These are phyloP conservation scores for Cryptocephalus primarius DNA, from an alignment of 2,888 invertebrate species.

Conservation along the genomic window DNA sequence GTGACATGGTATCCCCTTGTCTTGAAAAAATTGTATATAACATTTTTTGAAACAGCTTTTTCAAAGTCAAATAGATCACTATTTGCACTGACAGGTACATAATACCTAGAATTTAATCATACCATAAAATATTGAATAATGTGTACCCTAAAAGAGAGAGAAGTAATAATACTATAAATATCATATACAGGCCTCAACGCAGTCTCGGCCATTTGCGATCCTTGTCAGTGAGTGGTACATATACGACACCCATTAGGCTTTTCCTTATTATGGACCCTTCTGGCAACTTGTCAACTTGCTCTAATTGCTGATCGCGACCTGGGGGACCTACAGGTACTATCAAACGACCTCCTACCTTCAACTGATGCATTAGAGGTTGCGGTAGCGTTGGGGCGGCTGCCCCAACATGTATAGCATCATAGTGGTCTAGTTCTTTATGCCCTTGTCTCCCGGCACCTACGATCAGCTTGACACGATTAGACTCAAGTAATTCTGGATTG, in stretches of 20 bases:
- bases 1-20: background rate
- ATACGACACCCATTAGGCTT: conserved; percentile 89
- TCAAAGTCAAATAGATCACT: too few species aligned
- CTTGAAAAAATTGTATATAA: too few species aligned
- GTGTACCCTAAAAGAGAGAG: conserved; percentile 3
- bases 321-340: conserved; percentile 85
- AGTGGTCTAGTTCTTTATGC: conserved; percentile 63
- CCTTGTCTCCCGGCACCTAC: conserved; percentile 86
- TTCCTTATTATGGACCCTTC: conserved; percentile 69
- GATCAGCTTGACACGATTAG: conserved; percentile 57
- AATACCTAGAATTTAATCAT: too few species aligned
- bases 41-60: too few species aligned
- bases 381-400: conserved; percentile 76
- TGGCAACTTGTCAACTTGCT: conserved; percentile 76
- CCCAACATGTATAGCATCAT: conserved; percentile 88
- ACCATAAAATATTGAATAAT: too few species aligned
- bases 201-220: conserved; percentile 53
- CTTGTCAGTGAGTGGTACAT: conserved; percentile 90
- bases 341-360: conserved; percentile 84
- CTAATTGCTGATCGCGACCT: conserved; percentile 76
- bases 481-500: conserved; percentile 56
- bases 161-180: conserved; percentile 10
- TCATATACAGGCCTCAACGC: conserved; percentile 26
- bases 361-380: conserved; percentile 66
- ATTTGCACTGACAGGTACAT: too few species aligned